Evolutionary conservation across 2,113 vertebrate genomes (phyloP), one percentile per base, ranked within the genome.

Genomic region (Verasper variegatus): DNA sequence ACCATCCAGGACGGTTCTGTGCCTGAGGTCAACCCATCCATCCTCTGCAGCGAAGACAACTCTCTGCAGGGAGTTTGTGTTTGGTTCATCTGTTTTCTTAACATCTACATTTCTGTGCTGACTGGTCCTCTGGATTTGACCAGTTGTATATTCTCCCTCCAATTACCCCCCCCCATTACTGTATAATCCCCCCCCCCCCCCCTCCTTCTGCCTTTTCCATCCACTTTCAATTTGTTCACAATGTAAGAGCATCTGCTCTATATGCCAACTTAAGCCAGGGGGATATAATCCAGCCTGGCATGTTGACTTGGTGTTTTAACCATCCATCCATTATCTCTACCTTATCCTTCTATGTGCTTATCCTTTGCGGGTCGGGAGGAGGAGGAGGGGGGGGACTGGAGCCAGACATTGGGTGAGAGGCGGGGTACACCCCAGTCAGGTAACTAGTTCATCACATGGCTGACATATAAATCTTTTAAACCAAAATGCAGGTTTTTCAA

Each of bases 211-310:
- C 10, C 2, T 54, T 47, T 56, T 17, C 49, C 40, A 2, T 65
- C 21, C 17, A 54, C n/a, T 56, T 64, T 73, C 26, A 51, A 37
- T 60, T 20, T 60, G 75, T 75, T 67, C 64, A 71, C 40, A 55
- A 24, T 14, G 20, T 57, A 45, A 67, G 72, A 74, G 66, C 78
- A 45, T 68, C 67, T 80, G 71, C 37, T 40, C 37, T 27, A 21
- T 69, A 52, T 8, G 65, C 31, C 70, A 70, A 26, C 31, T 27
- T 49, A 65, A 75, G 67, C 52, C 80, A 71, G 37, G 71, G 31
- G n/a, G 75, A 82, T 80, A 71, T 47, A 58, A 78, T 67, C 71
- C 65, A 72, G 21, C 47, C 40, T 70, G 71, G 66, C 72, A 67
- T 40, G 37, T 40, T 40, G 37, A 40, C 37, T 8, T 40, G 10